These are phyloP conservation scores for Tragelaphus buxtoni DNA, from an alignment of 2,113 vertebrate genomes.

Conservation along the genomic window DNA sequence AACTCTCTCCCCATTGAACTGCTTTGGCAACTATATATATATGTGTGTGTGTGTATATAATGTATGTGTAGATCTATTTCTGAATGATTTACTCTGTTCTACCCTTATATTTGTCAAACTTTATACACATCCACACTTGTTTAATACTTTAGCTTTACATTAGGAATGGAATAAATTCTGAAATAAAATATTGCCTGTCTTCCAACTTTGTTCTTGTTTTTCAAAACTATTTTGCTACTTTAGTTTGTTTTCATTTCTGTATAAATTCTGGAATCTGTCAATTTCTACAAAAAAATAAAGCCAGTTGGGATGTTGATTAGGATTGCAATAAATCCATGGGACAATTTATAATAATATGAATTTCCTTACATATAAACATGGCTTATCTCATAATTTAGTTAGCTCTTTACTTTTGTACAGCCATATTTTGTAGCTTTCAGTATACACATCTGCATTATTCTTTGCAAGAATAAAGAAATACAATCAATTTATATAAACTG, in stretches of 20 bases:
- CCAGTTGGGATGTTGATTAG: background rate
- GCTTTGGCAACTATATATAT: background rate
- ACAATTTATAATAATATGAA: background rate
- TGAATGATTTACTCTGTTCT: background rate
- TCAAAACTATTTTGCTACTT: background rate
- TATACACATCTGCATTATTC: background rate
- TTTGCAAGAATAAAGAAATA: background rate
- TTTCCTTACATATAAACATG: background rate
- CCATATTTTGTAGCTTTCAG: background rate
- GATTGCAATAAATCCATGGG: background rate
- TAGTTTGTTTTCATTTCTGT: background rate
- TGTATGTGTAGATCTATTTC: background rate
- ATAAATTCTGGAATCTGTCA: background rate
- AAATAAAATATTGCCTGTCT: background rate
- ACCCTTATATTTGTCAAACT: background rate
- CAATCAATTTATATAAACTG: background rate
- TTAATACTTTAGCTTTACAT: background rate
- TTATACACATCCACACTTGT: background rate
- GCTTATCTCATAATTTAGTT: background rate
- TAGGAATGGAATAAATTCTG: background rate
- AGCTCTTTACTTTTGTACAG: background rate
- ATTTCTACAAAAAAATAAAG: background rate
- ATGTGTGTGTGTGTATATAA: background rate
- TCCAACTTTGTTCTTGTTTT: background rate
- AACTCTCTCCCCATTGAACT: background rate